Evolutionary conservation across 2,113 vertebrate genomes (phyloP), one percentile per base, ranked within the genome.

Genomic region (Tachuris rubrigastra): DNA sequence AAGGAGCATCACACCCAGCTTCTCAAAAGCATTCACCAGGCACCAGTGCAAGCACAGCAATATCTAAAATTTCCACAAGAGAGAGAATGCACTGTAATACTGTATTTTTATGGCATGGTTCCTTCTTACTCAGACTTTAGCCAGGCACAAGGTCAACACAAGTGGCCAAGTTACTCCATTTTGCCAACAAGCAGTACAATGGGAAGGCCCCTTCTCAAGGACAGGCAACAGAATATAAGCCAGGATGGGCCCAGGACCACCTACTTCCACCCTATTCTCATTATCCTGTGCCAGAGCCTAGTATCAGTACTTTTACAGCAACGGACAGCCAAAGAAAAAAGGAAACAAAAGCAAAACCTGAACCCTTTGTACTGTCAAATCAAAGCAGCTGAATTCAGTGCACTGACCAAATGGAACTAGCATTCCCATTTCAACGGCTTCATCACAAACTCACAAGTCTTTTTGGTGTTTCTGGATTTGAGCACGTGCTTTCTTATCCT

Each of bases 401-500:
- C 56, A 65, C 52, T 60, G 56, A 68, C 21, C 75, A 49, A 50
- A 87, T 0, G 5, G 10, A 7, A 79, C 10, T 3, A 41, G 4
- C 25, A 18, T 24, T 44, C 58, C 33, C 23, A 10, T n/a, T 44
- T 69, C 55, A 66, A 50, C 16, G 66, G 41, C 33, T 56, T 31
- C 74, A 84, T 30, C 55, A 63, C 69, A 31, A 55, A 98, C 99
- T 98, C 96, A 99, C 99, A 99, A 95, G 68, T 98, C 98, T 93
- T 95, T 97, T 35, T 98, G 98, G 71, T 98, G 98, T 85, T 98
- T 98, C 95, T 99, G 97, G 94, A 93, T 98, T 77, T 98, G 97
- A 60, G 98, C 97, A 90, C 98, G 98, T 52, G 99, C 99, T 92
- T 97, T 98, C 91, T 98, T 96, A 79, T 99, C 99, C 96, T 99